Evolutionary conservation across 2,113 vertebrate genomes (phyloP).

Genomic region (Cygnus atratus): DNA sequence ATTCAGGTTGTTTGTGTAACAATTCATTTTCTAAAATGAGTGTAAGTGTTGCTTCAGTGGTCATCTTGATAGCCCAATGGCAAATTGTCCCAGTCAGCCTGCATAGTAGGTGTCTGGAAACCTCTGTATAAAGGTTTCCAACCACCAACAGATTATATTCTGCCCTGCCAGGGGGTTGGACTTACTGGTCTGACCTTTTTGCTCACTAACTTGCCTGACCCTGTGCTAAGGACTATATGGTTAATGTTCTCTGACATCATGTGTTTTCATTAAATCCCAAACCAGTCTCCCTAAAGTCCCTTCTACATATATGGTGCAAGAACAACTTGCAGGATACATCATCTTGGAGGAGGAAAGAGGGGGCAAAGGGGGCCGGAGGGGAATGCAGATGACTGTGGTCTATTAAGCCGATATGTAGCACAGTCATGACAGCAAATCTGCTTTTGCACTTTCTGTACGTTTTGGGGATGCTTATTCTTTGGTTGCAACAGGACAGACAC

Average conservation of each 20-base stretch:
- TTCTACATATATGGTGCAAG: neutral
- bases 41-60: neutral
- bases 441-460: constrained; percentile 20
- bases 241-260: neutral
- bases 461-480: neutral
- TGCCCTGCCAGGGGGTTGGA: neutral
- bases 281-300: neutral
- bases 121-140: neutral
- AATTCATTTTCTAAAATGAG: neutral
- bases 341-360: neutral
- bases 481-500: constrained; percentile 19
- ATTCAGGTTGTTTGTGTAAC: neutral
- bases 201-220: neutral
- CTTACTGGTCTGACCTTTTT: neutral
- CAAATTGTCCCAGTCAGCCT: neutral
- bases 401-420: constrained; percentile 46
- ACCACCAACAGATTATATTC: neutral
- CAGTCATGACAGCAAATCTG: neutral
- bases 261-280: neutral
- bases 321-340: neutral
- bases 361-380: neutral
- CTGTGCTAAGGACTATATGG: neutral
- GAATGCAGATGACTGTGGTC: neutral
- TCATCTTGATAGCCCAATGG: neutral
- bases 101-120: neutral